Base-by-base conservation (phyloP, 1,140 invertebrate species). In the Macrobrachium nipponense region DNA sequence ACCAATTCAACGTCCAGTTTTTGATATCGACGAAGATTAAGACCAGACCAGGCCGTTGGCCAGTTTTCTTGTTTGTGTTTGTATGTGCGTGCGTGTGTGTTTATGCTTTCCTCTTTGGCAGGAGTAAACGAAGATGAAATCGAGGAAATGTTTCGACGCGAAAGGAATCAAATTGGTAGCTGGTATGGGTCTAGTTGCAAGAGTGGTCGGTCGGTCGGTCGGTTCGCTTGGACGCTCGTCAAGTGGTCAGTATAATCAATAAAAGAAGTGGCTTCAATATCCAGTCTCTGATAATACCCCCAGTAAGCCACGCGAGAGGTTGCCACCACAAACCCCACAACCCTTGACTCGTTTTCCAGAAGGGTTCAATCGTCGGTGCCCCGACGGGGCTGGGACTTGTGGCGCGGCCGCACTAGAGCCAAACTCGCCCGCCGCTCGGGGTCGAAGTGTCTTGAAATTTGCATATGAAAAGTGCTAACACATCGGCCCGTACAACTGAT, bases 201-300 rank as follows among this genome's bases (percentile, higher is more conserved):
- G 68, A 43, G 68, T 11, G 23, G 12, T 23, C 17, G 23, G 68
- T 27, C 23, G 68, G 64, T 20, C n/a, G n/a, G n/a, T 27, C 36
- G 68, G 68, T 70, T 23, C 68, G 68, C 68, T 51, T 51, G 68
- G 68, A 23, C 23, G 23, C 68, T 70, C 68, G 68, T 70, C 68
- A 70, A 70, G 68, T 70, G 68, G 68, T 70, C 68, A 36, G 68
- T 70, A 70, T 70, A 70, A 70, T 70, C 68, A 70, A 70, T 70
- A 70, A 70, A 70, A 70, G 68, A 70, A 70, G 68, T 70, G 68
- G 68, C 68, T 70, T 23, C 68, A 70, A 70, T 70, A 70, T 70
- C 68, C 68, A 70, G 68, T 70, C 23, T 70, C 68, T 70, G 68
- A 70, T 70, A 70, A 70, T 70, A 70, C 68, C 68, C 36, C 36